Conservation (phyloP, 92 coral and sea anemone genomes). For the Porites divaricata region DNA sequence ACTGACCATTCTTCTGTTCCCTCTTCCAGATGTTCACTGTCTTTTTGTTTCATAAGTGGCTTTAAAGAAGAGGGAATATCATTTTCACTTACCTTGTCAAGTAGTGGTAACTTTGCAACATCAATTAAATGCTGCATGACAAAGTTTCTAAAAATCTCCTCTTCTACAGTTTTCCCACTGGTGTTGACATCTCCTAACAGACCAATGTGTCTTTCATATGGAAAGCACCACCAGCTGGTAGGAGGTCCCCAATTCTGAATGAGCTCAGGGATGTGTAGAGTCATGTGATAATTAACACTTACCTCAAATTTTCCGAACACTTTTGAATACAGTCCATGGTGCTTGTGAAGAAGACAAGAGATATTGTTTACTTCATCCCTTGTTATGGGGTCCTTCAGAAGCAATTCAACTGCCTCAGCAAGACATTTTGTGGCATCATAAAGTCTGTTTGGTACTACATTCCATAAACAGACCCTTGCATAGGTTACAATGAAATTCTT, state of each 20-base stretch:
- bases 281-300: conserved; percentile 60
- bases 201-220: conserved; percentile 53
- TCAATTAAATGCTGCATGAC: conserved; percentile 16
- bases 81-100: background rate
- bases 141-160: conserved; percentile 35
- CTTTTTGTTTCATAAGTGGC: no score
- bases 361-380: background rate
- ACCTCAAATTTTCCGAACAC: conserved; percentile 41
- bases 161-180: conserved; percentile 50
- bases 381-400: conserved; percentile 16
- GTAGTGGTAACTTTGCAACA: background rate
- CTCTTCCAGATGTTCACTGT: no score
- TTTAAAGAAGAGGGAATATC: no score
- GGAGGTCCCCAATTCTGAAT: conserved; percentile 50
- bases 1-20: no score
- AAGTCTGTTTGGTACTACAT: conserved; percentile 20
- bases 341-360: conserved; percentile 5
- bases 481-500: conserved; percentile 31
- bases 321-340: conserved; percentile 31
- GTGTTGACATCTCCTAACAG: conserved; percentile 22
- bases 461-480: conserved; percentile 37
- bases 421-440: conserved; percentile 9
- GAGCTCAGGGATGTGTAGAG: conserved; percentile 29
- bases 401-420: conserved; percentile 40
- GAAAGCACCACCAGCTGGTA: conserved; percentile 55